Evolutionary conservation across 2,113 vertebrate genomes (phyloP).

Genomic region (Tricholaema leucomelas): DNA sequence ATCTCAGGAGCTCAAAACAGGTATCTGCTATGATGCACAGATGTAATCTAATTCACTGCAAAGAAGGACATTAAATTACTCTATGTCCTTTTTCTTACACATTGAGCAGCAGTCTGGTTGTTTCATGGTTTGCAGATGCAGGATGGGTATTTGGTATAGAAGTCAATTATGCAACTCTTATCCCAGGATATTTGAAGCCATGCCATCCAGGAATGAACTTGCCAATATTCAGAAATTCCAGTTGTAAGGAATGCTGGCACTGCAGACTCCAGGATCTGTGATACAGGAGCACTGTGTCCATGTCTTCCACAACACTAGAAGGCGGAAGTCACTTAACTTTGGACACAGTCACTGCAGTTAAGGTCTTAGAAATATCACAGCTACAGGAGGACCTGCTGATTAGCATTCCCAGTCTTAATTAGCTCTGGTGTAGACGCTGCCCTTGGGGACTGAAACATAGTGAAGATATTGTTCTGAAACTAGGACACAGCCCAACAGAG

Average conservation of each 20-base stretch:
- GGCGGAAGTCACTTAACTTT: neutral
- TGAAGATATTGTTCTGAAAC: conserved; percentile 29
- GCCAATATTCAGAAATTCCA: neutral
- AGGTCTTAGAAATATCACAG: neutral
- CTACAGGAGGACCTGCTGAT: conserved; percentile 34
- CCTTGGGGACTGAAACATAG: neutral
- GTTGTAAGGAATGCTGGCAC: neutral
- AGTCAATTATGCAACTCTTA: neutral
- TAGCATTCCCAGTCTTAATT: conserved; percentile 55
- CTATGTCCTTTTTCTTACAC: neutral
- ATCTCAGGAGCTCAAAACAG: neutral
- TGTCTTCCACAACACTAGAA: neutral
- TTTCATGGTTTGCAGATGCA: neutral
- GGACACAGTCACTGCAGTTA: neutral
- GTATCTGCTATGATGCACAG: neutral
- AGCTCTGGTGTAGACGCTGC: conserved; percentile 7
- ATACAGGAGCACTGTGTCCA: neutral
- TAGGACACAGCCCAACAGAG: conserved; percentile 14
- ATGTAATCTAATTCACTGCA: neutral
- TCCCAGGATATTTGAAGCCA: neutral
- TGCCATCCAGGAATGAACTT: neutral
- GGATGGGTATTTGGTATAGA: neutral
- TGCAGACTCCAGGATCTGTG: neutral
- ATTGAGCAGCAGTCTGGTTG: neutral
- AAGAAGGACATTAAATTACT: neutral